Evolutionary conservation across 2,888 invertebrate genomes (phyloP).

Genomic region (Drosophila recens): DNA sequence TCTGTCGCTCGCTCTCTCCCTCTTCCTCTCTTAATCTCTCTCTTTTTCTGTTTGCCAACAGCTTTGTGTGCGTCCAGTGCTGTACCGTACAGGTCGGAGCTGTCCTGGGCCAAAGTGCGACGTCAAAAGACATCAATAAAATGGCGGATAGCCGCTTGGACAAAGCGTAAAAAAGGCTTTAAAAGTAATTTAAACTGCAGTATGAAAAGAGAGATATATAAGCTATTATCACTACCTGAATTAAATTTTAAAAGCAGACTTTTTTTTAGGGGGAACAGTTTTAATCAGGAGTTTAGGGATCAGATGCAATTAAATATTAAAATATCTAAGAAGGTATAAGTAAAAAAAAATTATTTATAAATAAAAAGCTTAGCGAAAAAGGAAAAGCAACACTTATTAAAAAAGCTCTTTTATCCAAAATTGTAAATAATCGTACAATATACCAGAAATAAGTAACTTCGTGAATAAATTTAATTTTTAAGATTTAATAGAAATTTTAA

Average conservation of each 20-base stretch:
- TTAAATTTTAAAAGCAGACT: background rate
- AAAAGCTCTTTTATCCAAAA: no score
- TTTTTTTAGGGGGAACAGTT: background rate
- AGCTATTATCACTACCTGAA: background rate
- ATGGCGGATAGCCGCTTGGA: slow-evolving; percentile 45
- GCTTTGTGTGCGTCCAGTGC: slow-evolving; percentile 34
- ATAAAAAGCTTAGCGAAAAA: no score
- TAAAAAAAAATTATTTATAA: no score
- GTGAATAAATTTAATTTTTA: no score
- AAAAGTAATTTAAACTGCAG: slow-evolving; percentile 48
- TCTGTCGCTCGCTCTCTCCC: slow-evolving; percentile 1
- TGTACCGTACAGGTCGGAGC: slow-evolving; percentile 1
- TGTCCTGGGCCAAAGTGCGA: slow-evolving; percentile 48
- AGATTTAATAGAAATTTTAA: no score
- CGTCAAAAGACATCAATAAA: slow-evolving; percentile 76
- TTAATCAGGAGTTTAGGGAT: background rate
- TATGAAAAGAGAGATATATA: slow-evolving; percentile 3
- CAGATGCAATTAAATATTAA: no score
- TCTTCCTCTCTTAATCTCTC: background rate
- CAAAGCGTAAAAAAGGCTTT: slow-evolving; percentile 30
- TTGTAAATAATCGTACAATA: no score
- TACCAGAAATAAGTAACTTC: background rate
- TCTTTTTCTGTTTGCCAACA: slow-evolving; percentile 29
- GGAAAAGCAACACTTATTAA: no score
- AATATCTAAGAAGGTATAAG: no score